A percentile compares a stretch with the other conserved stretches of the same genome.
These are phyloP conservation scores for Phytoseiulus persimilis DNA, from an alignment of 2,888 invertebrate genomes.

Conservation along the genomic window DNA sequence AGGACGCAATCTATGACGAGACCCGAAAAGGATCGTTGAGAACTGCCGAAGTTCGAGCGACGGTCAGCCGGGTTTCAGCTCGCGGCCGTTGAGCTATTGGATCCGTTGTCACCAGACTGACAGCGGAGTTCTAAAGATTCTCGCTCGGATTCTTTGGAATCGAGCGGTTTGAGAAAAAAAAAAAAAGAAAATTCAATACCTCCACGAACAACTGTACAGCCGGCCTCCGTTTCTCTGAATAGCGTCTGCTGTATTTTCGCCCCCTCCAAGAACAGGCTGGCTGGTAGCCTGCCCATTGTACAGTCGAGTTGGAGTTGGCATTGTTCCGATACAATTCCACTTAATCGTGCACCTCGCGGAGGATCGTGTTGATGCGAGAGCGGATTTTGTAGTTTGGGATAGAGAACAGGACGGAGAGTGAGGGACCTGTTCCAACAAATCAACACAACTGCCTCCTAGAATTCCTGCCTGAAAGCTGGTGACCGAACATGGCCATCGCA, in stretches of 20 bases:
- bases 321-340: conserved; percentile 5
- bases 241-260: not conserved
- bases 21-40: not conserved
- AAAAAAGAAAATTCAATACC: not conserved
- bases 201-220: not conserved
- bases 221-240: not conserved
- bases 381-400: not conserved
- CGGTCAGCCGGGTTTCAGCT: not conserved
- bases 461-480: not conserved
- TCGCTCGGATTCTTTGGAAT: not conserved
- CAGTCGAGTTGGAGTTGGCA: not conserved
- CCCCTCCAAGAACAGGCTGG: not conserved
- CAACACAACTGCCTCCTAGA: not conserved
- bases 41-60: not conserved
- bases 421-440: not conserved
- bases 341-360: not conserved
- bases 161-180: not conserved
- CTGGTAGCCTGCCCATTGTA: not conserved
- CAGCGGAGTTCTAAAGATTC: not conserved
- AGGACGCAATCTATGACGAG: not conserved
- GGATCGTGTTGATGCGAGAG: not conserved
- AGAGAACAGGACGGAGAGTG: not conserved
- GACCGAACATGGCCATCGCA: not conserved
- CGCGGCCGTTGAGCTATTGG: not conserved
- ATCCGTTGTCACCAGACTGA: not conserved